Evolutionary conservation across 1,140 invertebrate species (phyloP), one percentile per base, ranked within the genome.

Genomic region (Cyphomyrmex costatus): DNA sequence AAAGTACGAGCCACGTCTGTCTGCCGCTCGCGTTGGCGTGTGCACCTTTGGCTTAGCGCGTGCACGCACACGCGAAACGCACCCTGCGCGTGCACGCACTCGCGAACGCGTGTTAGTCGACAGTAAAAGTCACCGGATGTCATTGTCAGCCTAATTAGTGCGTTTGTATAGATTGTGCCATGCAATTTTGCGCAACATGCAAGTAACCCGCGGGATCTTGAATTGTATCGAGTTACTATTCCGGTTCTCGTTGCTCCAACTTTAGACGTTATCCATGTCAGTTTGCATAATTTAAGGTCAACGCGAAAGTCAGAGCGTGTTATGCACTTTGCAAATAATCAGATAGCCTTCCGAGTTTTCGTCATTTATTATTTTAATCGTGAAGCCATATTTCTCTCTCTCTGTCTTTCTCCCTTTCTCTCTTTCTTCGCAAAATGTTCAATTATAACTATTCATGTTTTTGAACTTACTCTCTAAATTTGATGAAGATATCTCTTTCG

Each of bases 121-220:
- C 63, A 68, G 46, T 68, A 68, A 80, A 79, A 80, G 19, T 58
- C 51, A 71, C 53, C 51, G 53, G 56, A 60, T 53, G 56, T 83
- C 53, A 83, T 76, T 76, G 80, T 58, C 58, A 46, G 19, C 36
- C 24, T 73, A 84, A 84, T 84, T 84, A 84, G 71, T 36, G 21
- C n/a, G 24, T 53, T 77, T 36, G 24, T 76, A 60, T 49, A 74
- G 74, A 83, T 46, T 36, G 56, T n/a, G 21, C 21, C n/a, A 6
- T 46, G 79, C 49, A 76, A 51, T 60, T 76, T 76, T 36, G 46
- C 21, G 58, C 33, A 65, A 46, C 49, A 46, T 24, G 46, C 61
- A n/a, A 27, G 16, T 53, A 63, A 78, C 63, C n/a, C 27, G 60
- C 60, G n/a, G 6, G 21, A 51, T 36, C 63, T 27, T 33, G 46